Percentiles rank a stretch among this genome's conserved stretches.
These are phyloP conservation scores for Toxotes lorentzi DNA, from an alignment of 2,797 vertebrate species.

Conservation along the genomic window DNA sequence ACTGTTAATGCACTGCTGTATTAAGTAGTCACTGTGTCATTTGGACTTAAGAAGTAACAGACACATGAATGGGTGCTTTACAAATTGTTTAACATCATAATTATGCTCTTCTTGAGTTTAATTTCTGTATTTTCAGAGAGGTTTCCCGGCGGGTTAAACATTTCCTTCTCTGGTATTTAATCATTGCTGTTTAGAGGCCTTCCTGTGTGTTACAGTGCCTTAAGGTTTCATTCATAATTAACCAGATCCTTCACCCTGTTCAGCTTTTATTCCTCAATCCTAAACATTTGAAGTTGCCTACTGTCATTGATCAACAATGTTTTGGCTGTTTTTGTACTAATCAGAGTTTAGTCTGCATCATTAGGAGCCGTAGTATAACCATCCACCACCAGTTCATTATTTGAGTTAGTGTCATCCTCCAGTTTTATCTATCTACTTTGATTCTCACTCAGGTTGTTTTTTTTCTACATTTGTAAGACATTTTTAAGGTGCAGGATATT, in stretches of 20 bases:
- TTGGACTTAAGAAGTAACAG: conserved; percentile 42
- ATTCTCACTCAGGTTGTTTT: conserved; percentile 69
- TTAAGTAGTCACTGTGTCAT: conserved; percentile 46
- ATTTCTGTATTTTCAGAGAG: conserved; percentile 31
- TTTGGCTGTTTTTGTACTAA: conserved; percentile 12
- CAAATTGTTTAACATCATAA: conserved; percentile 51
- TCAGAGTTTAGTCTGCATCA: conserved; percentile 7
- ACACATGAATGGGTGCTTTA: conserved; percentile 41
- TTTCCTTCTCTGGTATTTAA: conserved; percentile 32
- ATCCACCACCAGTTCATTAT: conserved; percentile 33
- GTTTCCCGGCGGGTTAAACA: conserved; percentile 23
- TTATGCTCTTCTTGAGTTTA: conserved; percentile 10
- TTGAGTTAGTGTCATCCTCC: conserved; percentile 13
- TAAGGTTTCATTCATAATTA: conserved; percentile 36
- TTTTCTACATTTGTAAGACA: conserved; percentile 43
- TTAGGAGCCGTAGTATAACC: background rate
- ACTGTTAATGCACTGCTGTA: conserved; percentile 65
- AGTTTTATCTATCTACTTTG: conserved; percentile 25
- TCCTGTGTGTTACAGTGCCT: conserved; percentile 35
- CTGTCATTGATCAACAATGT: conserved; percentile 1
- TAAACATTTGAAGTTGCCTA: conserved; percentile 25
- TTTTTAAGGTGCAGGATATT: conserved; percentile 43
- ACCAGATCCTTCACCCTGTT: background rate
- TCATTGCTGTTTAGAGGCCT: background rate
- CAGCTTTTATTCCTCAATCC: conserved; percentile 18